phyloP scores from a whole-genome alignment of 2,888 invertebrate species.

The Leptinotarsa tumamoca region DNA sequence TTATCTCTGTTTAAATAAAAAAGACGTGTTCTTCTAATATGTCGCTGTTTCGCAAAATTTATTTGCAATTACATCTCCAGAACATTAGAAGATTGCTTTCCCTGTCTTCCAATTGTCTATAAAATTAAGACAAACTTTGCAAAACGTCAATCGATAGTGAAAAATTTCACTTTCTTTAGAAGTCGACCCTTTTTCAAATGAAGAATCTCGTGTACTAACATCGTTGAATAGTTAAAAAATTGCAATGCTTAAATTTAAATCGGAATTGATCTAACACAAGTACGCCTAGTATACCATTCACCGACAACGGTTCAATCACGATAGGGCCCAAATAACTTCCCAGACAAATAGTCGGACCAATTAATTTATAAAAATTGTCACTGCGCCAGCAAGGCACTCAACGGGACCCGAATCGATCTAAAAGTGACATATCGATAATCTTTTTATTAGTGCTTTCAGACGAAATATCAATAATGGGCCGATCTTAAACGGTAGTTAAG shows the following conservation, averaged over 20 bases:
- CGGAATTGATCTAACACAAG: not conserved
- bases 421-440: slow-evolving; percentile 18
- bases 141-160: too few relatives aligned
- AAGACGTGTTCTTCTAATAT: too few relatives aligned
- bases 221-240: too few relatives aligned
- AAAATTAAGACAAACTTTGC: too few relatives aligned
- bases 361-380: slow-evolving; percentile 16
- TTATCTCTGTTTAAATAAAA: too few relatives aligned
- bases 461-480: slow-evolving; percentile 31
- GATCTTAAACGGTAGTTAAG: slow-evolving; percentile 35
- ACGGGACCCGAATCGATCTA: slow-evolving; percentile 2
- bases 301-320: slow-evolving; percentile 5
- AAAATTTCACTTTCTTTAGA: too few relatives aligned
- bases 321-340: slow-evolving; percentile 12
- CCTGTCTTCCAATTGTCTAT: too few relatives aligned
- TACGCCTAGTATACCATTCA: slow-evolving; percentile 4
- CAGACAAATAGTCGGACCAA: slow-evolving; percentile 9
- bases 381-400: not conserved
- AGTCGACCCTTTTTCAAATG: too few relatives aligned
- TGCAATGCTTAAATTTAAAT: not conserved
- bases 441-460: slow-evolving; percentile 12
- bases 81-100: too few relatives aligned
- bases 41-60: too few relatives aligned
- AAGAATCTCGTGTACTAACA: too few relatives aligned
- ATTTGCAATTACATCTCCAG: too few relatives aligned